These are phyloP conservation scores for Drosophila pseudotalamancana DNA, from an alignment of 2,888 invertebrate genomes.

Conservation along the genomic window DNA sequence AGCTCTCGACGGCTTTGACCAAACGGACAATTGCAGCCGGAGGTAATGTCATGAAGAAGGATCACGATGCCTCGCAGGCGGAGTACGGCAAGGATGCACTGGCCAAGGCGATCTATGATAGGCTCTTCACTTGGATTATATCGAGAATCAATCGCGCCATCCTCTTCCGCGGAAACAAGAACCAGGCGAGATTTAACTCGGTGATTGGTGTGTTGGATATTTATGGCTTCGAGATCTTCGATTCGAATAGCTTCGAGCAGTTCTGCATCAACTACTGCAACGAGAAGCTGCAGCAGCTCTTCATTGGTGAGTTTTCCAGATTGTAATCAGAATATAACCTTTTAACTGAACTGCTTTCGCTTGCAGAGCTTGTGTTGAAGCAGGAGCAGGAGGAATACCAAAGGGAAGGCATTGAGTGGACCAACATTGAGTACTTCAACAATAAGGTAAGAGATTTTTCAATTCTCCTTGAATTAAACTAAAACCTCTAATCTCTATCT, in stretches of 20 bases:
- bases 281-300: slow-evolving; percentile 98
- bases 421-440: slow-evolving; percentile 97
- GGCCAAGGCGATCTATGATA: slow-evolving; percentile 97
- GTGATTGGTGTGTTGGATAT: slow-evolving; percentile 96
- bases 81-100: slow-evolving; percentile 94
- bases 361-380: slow-evolving; percentile 95
- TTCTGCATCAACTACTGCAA: slow-evolving; percentile 99
- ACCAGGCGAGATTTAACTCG: slow-evolving; percentile 80
- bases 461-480: not conserved
- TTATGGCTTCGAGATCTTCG: slow-evolving; percentile 99
- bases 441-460: slow-evolving; percentile 88
- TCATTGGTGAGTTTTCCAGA: slow-evolving; percentile 89
- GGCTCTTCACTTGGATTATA: slow-evolving; percentile 97
- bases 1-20: slow-evolving; percentile 91
- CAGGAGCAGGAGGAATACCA: slow-evolving; percentile 99
- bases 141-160: slow-evolving; percentile 95
- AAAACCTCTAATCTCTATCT: not conserved
- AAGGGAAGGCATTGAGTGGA: slow-evolving; percentile 98
- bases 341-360: not conserved
- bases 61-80: slow-evolving; percentile 93
- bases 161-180: slow-evolving; percentile 87
- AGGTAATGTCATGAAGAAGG: slow-evolving; percentile 95
- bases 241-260: slow-evolving; percentile 98
- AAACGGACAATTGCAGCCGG: slow-evolving; percentile 96
- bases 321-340: not conserved